Percentiles rank a stretch among this genome's conserved stretches.
Evolutionary conservation across 2,797 vertebrate species (phyloP).

Genomic region (Pseudocheirus occidentalis): DNA sequence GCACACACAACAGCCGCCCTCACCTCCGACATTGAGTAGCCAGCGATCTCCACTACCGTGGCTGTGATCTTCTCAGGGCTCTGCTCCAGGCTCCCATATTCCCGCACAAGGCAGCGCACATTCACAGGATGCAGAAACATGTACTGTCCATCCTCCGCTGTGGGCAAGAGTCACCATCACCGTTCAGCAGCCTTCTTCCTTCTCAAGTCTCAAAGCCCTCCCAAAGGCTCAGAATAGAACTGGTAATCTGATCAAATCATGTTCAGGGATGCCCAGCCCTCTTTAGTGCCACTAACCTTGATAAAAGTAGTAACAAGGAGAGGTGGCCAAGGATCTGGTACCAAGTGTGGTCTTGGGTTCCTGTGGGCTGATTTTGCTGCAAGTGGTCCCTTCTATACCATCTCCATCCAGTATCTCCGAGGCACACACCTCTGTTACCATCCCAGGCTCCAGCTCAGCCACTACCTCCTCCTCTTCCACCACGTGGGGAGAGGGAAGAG

Average conservation of each 20-base stretch:
- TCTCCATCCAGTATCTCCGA: constrained; percentile 43
- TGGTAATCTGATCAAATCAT: not conserved
- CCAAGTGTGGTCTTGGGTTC: constrained; percentile 70
- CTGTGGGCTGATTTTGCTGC: constrained; percentile 74
- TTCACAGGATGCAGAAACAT: constrained; percentile 98
- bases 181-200: not conserved
- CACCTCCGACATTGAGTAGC: constrained; percentile 97
- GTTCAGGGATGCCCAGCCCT: not conserved
- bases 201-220: not conserved
- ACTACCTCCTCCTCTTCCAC: constrained; percentile 82
- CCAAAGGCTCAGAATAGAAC: not conserved
- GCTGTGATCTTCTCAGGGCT: constrained; percentile 95
- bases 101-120: constrained; percentile 93
- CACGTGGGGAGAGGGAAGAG: constrained; percentile 79
- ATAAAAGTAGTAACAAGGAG: constrained; percentile 98
- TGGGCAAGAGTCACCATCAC: constrained; percentile 53
- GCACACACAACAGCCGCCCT: not conserved
- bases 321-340: constrained; percentile 82
- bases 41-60: constrained; percentile 94
- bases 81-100: constrained; percentile 96
- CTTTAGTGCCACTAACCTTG: constrained; percentile 89
- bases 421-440: constrained; percentile 72
- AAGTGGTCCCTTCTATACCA: constrained; percentile 73
- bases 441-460: constrained; percentile 77
- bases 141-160: constrained; percentile 97